These are phyloP conservation scores for Adelges cooleyi DNA, from an alignment of 1,140 invertebrate species.

Conservation along the genomic window DNA sequence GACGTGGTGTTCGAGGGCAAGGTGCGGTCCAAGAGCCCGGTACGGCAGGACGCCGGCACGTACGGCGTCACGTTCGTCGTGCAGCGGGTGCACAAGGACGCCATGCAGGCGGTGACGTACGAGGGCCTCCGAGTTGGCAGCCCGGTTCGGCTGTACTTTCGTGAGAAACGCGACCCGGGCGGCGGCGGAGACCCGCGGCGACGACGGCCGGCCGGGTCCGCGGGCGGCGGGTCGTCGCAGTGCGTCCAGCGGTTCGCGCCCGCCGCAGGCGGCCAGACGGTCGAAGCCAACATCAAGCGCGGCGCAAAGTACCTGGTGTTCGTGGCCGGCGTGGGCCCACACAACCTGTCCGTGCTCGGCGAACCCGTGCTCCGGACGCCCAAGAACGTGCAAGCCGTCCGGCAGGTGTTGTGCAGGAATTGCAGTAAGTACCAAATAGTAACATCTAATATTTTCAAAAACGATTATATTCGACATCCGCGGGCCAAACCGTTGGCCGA, in stretches of 20 bases:
- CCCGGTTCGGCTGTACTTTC: constrained; percentile 44
- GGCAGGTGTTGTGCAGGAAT: constrained; percentile 35
- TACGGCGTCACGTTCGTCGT: constrained; percentile 56
- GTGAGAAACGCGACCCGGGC: constrained; percentile 38
- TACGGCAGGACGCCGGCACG: constrained; percentile 43
- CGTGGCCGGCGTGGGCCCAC: constrained; percentile 50
- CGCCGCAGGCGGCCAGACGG: constrained; percentile 29
- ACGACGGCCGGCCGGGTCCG: constrained; percentile 31
- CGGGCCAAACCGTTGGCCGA: background rate
- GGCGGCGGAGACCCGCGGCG: constrained; percentile 34
- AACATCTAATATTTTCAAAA: too few relatives aligned
- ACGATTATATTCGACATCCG: too few relatives aligned
- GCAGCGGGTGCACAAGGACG: constrained; percentile 48
- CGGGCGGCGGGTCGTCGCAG: constrained; percentile 30
- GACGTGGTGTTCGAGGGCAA: constrained; percentile 53
- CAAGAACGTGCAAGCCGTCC: constrained; percentile 36
- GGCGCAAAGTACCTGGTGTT: constrained; percentile 53
- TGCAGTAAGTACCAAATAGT: constrained; percentile 38
- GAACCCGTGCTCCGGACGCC: constrained; percentile 42
- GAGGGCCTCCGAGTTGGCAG: constrained; percentile 42
- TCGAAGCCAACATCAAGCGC: constrained; percentile 47
- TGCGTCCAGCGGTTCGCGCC: constrained; percentile 30
- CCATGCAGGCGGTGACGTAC: constrained; percentile 36
- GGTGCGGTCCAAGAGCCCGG: constrained; percentile 47
- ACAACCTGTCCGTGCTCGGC: constrained; percentile 52